Evolutionary conservation across 1,140 invertebrate genomes (phyloP).

Genomic region (Linepithema humile): DNA sequence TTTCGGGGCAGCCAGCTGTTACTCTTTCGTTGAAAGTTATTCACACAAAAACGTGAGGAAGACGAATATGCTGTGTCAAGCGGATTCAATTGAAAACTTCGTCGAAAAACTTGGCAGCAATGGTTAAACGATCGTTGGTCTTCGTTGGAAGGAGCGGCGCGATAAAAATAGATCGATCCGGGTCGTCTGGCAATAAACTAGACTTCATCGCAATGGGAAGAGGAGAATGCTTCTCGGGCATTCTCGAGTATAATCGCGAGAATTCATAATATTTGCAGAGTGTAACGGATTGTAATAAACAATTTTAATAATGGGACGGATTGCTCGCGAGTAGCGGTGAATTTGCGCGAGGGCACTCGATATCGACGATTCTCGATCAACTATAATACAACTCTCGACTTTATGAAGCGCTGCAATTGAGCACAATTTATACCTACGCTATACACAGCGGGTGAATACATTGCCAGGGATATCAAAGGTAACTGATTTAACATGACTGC

Average conservation of each 20-base stretch:
- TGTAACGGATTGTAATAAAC: not conserved
- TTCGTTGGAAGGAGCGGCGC: not conserved
- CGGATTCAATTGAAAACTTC: conserved; percentile 36
- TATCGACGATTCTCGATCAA: not conserved
- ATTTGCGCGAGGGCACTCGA: not conserved
- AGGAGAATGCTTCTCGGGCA: not conserved
- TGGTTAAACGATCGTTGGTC: conserved; percentile 31
- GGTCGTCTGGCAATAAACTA: not conserved
- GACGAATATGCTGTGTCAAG: not conserved
- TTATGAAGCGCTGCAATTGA: not conserved
- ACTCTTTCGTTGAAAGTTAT: conserved; percentile 6
- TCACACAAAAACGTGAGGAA: not conserved
- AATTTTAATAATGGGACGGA: not conserved
- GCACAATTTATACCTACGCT: conserved; percentile 15
- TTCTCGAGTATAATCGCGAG: not conserved
- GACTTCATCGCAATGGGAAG: not conserved
- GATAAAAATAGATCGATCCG: conserved; percentile 43
- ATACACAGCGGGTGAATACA: not conserved
- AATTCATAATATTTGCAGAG: not conserved
- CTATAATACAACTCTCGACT: not conserved
- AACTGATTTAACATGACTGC: conserved; percentile 50
- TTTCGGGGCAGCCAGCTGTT: conserved; percentile 25
- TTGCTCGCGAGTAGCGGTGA: not conserved
- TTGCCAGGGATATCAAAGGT: conserved; percentile 18
- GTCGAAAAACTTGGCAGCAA: conserved; percentile 39